These are phyloP conservation scores for Turdus rufiventris DNA, from an alignment of 2,113 vertebrate genomes.

Conservation along the genomic window DNA sequence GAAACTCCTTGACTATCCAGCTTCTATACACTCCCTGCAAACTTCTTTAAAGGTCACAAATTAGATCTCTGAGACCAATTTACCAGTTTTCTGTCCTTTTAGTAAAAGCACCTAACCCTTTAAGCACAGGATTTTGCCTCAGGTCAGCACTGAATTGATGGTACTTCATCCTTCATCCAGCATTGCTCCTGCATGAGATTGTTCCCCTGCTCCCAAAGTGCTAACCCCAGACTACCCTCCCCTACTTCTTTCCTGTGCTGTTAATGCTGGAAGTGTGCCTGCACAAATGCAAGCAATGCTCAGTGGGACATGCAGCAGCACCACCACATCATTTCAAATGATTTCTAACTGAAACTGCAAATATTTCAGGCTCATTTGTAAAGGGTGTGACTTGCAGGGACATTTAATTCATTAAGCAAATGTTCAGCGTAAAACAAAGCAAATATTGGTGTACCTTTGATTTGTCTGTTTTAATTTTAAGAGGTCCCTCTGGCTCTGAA, in stretches of 20 bases:
- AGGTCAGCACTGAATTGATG: background rate
- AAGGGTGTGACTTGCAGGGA: background rate
- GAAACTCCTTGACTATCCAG: background rate
- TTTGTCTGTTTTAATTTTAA: background rate
- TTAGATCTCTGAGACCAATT: background rate
- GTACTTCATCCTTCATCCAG: background rate
- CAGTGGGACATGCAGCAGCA: background rate
- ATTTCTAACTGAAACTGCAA: background rate
- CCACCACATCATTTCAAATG: background rate
- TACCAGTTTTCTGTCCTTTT: background rate
- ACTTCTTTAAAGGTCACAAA: background rate
- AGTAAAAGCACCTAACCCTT: background rate
- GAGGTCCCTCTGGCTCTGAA: background rate
- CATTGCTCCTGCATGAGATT: background rate
- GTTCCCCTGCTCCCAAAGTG: background rate
- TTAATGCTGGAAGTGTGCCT: background rate
- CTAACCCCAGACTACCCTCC: background rate
- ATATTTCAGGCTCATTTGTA: background rate
- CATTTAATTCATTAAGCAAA: background rate
- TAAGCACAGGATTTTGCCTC: background rate
- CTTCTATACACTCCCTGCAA: background rate
- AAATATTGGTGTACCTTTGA: background rate
- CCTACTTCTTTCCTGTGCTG: background rate
- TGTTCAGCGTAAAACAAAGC: background rate
- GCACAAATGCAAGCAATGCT: background rate